Conservation (phyloP, 37 sponge, comb jelly and placozoan species). For the Spongia lamella region DNA sequence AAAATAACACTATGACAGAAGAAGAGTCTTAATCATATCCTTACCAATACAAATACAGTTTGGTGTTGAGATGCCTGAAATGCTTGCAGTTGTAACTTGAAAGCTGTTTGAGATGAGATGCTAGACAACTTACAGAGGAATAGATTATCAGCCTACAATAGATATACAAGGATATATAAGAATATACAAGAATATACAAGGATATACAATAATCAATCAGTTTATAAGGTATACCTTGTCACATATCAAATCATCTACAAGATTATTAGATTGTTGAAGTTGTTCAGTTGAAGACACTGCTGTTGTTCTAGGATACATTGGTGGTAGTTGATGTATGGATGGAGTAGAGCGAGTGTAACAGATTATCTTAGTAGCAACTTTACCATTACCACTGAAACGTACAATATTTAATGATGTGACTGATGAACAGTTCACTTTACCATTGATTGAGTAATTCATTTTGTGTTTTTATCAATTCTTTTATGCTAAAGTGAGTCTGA, state of each 20-base stretch:
- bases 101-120: slow-evolving; percentile 42
- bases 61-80: slow-evolving; percentile 23
- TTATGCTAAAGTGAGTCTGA: slow-evolving; percentile 85
- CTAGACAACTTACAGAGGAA: slow-evolving; percentile 61
- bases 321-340: slow-evolving; percentile 75
- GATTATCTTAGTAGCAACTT: slow-evolving; percentile 65
- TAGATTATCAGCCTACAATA: slow-evolving; percentile 15
- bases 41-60: slow-evolving; percentile 26
- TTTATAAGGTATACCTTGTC: too few species aligned
- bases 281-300: neutral
- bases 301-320: slow-evolving; percentile 43
- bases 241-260: too few species aligned
- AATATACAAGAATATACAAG: too few species aligned
- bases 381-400: too few species aligned
- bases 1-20: neutral
- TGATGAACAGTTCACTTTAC: neutral
- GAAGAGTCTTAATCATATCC: too few species aligned
- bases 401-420: neutral
- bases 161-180: too few species aligned
- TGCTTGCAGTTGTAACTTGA: slow-evolving; percentile 38
- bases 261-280: too few species aligned
- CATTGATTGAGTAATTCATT: slow-evolving; percentile 4
- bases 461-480: slow-evolving; percentile 46
- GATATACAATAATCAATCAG: too few species aligned
- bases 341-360: slow-evolving; percentile 86